Evolutionary conservation across 2,888 invertebrate species (phyloP), one percentile per base, ranked within the genome.

Genomic region (Dynastes hyllus): DNA sequence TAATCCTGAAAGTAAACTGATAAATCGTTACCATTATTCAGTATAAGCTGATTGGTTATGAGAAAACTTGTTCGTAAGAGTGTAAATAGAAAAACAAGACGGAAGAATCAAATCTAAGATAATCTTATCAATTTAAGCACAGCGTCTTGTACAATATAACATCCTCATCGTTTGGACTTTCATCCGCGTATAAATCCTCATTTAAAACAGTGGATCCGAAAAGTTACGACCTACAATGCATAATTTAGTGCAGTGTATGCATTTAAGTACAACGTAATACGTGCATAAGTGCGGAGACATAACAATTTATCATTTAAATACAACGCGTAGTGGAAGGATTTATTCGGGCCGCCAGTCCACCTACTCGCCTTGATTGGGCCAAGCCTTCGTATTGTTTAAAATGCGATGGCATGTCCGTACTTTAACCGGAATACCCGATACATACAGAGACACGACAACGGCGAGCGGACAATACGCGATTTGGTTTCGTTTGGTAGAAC

Each of bases 331-430:
- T 58, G 32, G 55, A 71, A 71, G 55, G 71, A 73, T 73, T 40
- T 73, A 73, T 58, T 58, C 40, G 40, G 73, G 73, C 58, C 73
- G 73, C 45, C 65, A n/a, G 58, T 73, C 73, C 73, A 73, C 73
- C 73, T 58, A 73, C 73, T 40, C 55, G 58, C 40, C 58, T 73
- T 73, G 73, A 73, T 73, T 73, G 73, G 73, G 37, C 73, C 73
- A 13, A 73, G 73, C 73, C 73, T 40, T 58, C 9, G 73, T 73
- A 73, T 73, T 73, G 73, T 73, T 73, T 73, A 73, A 73, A 58
- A 73, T 69, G 51, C 69, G 69, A 51, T 11, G 51, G 51, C 29
- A 51, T 69, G 51, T 69, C 69, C 69, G 22, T 40, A 22, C 29
- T 29, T 16, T 11, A n/a, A 58, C 37, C 58, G 9, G 58, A 73